These are phyloP conservation scores for Galago senegalensis DNA, from an alignment of 2,797 vertebrate species.

Conservation along the genomic window DNA sequence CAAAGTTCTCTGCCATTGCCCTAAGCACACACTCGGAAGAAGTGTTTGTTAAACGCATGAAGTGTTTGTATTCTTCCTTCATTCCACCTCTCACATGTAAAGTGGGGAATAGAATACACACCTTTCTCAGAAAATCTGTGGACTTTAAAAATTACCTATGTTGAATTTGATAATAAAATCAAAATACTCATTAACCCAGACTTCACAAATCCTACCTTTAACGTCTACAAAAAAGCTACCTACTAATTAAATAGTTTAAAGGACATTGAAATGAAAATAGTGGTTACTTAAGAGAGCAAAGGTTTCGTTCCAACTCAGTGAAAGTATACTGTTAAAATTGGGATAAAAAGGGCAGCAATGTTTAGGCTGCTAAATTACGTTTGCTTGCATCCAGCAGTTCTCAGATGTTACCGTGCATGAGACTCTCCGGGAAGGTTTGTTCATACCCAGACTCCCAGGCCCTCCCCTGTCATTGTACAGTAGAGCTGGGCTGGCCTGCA, in stretches of 20 bases:
- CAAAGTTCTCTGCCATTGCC: neutral
- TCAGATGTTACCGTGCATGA: neutral
- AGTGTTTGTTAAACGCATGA: neutral
- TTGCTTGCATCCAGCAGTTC: neutral
- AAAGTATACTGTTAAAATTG: neutral
- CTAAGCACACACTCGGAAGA: neutral
- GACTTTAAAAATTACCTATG: neutral
- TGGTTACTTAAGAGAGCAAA: neutral
- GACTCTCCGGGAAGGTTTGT: neutral
- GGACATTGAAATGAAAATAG: neutral
- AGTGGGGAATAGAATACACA: neutral
- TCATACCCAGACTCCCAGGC: neutral
- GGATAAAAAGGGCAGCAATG: neutral
- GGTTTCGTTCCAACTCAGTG: neutral
- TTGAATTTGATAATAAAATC: constrained; percentile 43
- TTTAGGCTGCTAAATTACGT: neutral
- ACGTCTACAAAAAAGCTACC: neutral
- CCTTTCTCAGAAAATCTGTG: constrained; percentile 8
- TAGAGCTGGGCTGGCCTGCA: neutral
- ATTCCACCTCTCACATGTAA: neutral
- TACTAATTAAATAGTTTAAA: constrained; percentile 46
- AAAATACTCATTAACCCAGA: constrained; percentile 56
- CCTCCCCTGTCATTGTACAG: neutral
- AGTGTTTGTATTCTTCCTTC: neutral
- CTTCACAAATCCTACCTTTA: constrained; percentile 27